Conservation (phyloP, 2,113 vertebrate genomes). For the Pampusana beccarii region DNA sequence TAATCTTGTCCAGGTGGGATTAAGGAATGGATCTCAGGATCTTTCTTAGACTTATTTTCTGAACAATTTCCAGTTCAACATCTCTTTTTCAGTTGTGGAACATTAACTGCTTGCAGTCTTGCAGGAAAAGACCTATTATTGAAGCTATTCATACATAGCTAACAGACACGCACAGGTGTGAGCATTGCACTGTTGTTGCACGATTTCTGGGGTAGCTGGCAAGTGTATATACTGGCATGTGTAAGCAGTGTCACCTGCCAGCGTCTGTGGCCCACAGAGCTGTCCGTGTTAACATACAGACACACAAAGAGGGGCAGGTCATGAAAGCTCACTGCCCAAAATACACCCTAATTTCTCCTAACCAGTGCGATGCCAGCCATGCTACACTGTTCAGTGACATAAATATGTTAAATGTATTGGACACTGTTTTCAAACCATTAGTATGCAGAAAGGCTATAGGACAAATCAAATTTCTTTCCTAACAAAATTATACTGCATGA, state of each 20-base stretch:
- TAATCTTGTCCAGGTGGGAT: not conserved
- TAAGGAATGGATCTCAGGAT: not conserved
- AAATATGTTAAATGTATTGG: not conserved
- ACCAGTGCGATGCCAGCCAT: not conserved
- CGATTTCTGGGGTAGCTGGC: not conserved
- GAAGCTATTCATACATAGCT: not conserved
- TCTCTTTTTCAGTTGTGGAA: not conserved
- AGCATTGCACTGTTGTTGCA: not conserved
- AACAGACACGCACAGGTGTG: not conserved
- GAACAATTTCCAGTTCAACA: not conserved
- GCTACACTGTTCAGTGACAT: not conserved
- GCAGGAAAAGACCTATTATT: not conserved
- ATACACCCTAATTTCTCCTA: not conserved
- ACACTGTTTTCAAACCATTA: not conserved
- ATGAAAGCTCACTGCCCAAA: not conserved
- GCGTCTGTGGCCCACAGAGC: not conserved
- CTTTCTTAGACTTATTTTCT: not conserved
- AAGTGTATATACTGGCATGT: not conserved
- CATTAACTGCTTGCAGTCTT: not conserved
- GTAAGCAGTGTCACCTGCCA: not conserved
- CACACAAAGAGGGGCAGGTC: not conserved
- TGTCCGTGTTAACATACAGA: not conserved
- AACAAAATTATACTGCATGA: not conserved
- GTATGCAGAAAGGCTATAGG: not conserved
- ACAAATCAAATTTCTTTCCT: conserved; percentile 41